phyloP scores from a whole-genome alignment of 1,140 invertebrate species.

The Frieseomelitta varia region DNA sequence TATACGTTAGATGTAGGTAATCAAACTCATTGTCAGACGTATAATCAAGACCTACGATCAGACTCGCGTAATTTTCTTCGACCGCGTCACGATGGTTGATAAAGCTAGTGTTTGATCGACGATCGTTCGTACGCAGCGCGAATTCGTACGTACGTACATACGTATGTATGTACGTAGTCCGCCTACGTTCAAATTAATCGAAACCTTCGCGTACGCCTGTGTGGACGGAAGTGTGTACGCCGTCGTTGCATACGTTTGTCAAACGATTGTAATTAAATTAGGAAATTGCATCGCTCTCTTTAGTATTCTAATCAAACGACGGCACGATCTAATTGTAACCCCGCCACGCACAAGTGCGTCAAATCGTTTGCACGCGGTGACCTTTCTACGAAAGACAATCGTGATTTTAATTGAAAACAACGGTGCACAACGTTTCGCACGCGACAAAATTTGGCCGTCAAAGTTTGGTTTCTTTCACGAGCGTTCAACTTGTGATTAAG shows the following conservation, averaged over 20 bases:
- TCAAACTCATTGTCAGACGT: too few species aligned
- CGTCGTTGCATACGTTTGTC: conserved; percentile 36
- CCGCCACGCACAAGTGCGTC: conserved; percentile 14
- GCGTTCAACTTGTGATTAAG: neutral
- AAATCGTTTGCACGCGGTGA: conserved; percentile 36
- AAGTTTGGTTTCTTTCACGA: too few species aligned
- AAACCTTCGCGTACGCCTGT: conserved; percentile 51
- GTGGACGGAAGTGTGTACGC: conserved; percentile 57
- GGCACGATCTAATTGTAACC: conserved; percentile 55
- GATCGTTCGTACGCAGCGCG: neutral
- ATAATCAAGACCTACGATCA: too few species aligned
- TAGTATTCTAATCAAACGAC: conserved; percentile 55
- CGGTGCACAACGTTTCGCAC: neutral
- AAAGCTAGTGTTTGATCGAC: neutral
- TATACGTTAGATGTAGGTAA: conserved; percentile 84
- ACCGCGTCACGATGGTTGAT: neutral
- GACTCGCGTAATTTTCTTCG: neutral
- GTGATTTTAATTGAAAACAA: conserved; percentile 7
- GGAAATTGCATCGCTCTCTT: conserved; percentile 64
- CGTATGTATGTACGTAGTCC: neutral
- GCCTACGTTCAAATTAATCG: conserved; percentile 56
- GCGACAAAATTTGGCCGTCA: too few species aligned
- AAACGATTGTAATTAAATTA: conserved; percentile 66
- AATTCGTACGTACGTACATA: neutral
- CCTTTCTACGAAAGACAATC: neutral